Evolutionary conservation across 1,140 invertebrate genomes (phyloP).

Genomic region (Pseudomyrmex concolor): DNA sequence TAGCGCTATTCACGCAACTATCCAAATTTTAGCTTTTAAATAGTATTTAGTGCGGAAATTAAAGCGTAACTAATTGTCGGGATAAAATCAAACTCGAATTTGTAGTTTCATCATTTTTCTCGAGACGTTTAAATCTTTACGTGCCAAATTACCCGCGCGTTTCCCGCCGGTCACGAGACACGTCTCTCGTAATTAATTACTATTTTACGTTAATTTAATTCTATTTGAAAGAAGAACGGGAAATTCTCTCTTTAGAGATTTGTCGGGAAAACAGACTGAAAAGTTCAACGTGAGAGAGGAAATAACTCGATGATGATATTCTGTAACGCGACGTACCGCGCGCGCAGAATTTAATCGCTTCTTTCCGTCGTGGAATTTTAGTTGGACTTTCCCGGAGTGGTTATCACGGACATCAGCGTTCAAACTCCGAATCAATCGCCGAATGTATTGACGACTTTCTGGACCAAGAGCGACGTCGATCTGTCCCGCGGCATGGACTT

Average conservation of each 20-base stretch:
- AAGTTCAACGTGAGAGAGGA: neutral
- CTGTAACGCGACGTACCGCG: neutral
- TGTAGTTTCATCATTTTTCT: neutral
- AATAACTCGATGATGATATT: neutral
- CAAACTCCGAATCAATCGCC: slow-evolving; percentile 81
- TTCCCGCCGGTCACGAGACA: neutral
- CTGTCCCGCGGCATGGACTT: slow-evolving; percentile 92
- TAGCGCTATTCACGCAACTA: too few relatives aligned
- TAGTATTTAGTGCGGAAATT: too few relatives aligned
- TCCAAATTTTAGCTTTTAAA: too few relatives aligned
- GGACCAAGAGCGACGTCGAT: slow-evolving; percentile 91
- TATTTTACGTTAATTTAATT: neutral
- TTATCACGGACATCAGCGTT: slow-evolving; percentile 85
- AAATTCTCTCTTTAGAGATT: neutral
- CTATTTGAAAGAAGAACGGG: neutral
- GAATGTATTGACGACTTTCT: slow-evolving; percentile 88
- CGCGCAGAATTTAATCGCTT: slow-evolving; percentile 36
- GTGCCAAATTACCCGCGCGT: neutral
- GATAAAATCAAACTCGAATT: neutral
- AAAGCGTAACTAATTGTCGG: neutral
- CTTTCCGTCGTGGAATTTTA: slow-evolving; percentile 71
- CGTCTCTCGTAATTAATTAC: slow-evolving; percentile 32
- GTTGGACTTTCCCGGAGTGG: slow-evolving; percentile 88
- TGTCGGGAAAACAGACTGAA: neutral
- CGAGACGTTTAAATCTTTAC: slow-evolving; percentile 7